Base-by-base conservation (phyloP, 2,888 invertebrate genomes). In the Protodeltote pygarga region DNA sequence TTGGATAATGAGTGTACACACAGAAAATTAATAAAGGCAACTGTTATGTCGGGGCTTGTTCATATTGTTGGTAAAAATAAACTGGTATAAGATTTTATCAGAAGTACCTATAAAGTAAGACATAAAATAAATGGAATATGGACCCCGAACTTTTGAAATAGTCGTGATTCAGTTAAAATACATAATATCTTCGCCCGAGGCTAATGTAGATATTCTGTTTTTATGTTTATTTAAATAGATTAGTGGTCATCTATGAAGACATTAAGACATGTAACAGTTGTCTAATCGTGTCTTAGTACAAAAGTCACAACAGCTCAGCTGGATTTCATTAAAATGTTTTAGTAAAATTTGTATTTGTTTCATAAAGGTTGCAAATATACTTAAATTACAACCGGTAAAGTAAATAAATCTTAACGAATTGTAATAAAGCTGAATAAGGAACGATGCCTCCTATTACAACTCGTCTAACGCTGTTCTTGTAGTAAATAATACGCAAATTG, bases 1-100 rank as follows among this genome's bases (percentile, higher is more conserved):
- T 47, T 41, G 35, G 38, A 49, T 69, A 58, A 66, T 69, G 32
- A 70, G 52, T 51, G 33, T 52, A 62, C 20, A 65, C 51, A 62
- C 49, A 46, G 46, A 66, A 66, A 66, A 66, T 70, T 51, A 62
- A 66, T 58, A 61, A 50, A 65, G 44, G 52, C 50, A 49, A 60
- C 53, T 51, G 54, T 51, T 46, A 48, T 65, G 39, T 38, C 21
- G 34, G 39, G 31, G 33, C 33, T 63, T 44, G 23, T 41, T 20
- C 42, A 47, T 44, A 42, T 44, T 5, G 24, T 41, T 45, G 11
- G 20, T 29, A 32, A 40, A 32, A 41, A 41, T 48, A 48, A 39
- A 47, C 32, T 47, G 13, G 41, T 47, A 33, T 40, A 47, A 41
- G 14, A 38, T 44, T 33, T 20, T 34, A 49, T 21, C 31, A 37